Percentiles rank a stretch among this genome's conserved stretches.
Conservation (phyloP, 1,140 invertebrate species). For the Meloidogyne exigua region DNA sequence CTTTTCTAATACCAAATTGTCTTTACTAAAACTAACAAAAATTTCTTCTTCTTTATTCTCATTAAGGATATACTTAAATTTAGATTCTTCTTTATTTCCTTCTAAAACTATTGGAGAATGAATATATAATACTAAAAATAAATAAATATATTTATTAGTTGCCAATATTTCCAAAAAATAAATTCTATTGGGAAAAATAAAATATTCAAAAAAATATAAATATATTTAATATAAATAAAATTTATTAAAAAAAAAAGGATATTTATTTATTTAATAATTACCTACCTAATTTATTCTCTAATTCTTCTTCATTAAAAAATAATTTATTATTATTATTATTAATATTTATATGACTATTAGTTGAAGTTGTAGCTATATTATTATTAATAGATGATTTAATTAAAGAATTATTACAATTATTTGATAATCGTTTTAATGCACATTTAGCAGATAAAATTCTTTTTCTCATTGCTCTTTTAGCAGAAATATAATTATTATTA, state of each 20-base stretch:
- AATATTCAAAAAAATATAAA: not conserved
- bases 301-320: not conserved
- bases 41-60: not conserved
- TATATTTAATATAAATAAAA: not conserved
- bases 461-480: slow-evolving; percentile 44
- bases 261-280: not conserved
- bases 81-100: not conserved
- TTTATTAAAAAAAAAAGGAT: too few species aligned
- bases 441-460: slow-evolving; percentile 48
- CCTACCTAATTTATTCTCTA: not conserved
- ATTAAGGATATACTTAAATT: not conserved
- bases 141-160: not conserved
- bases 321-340: not conserved
- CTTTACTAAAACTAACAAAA: not conserved
- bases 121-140: not conserved
- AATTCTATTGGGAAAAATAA: slow-evolving; percentile 2
- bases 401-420: slow-evolving; percentile 15
- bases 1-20: not conserved
- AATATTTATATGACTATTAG: too few species aligned
- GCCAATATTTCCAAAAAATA: not conserved
- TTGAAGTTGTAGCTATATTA: not conserved
- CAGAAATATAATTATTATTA: slow-evolving; percentile 14
- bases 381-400: not conserved
- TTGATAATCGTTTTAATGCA: slow-evolving; percentile 49
- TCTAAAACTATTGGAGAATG: not conserved